phyloP scores from a whole-genome alignment of 1,140 invertebrate genomes.

The Oscheius sp. region DNA sequence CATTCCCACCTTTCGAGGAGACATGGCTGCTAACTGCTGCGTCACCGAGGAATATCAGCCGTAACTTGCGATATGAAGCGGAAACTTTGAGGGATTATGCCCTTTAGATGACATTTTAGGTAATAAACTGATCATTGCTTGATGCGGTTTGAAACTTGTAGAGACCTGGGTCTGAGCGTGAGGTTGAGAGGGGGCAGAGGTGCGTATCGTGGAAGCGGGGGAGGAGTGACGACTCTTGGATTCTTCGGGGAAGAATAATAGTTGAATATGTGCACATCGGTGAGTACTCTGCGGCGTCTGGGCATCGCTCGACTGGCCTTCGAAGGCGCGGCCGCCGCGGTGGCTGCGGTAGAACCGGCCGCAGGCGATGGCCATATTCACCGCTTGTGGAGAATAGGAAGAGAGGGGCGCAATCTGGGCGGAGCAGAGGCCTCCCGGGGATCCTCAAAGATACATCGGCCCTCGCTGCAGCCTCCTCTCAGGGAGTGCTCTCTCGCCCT shows the following conservation, averaged over 20 bases:
- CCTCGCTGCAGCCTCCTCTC: not conserved
- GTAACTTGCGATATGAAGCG: too few species aligned
- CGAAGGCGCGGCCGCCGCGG: not conserved
- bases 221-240: not conserved
- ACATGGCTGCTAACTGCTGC: too few species aligned
- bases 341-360: not conserved
- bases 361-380: not conserved
- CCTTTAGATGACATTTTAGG: too few species aligned
- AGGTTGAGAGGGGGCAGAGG: not conserved
- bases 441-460: conserved; percentile 12
- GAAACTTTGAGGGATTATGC: too few species aligned
- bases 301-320: not conserved
- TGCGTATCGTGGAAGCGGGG: not conserved
- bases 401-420: not conserved
- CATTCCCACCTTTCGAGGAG: too few species aligned
- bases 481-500: not conserved
- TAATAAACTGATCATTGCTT: too few species aligned
- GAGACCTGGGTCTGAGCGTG: not conserved
- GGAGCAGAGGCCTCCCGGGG: not conserved
- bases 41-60: too few species aligned
- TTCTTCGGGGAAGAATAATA: conserved; percentile 7
- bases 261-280: conserved; percentile 21
- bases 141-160: too few species aligned
- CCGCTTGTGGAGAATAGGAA: not conserved
- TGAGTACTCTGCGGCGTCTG: not conserved